Conservation (phyloP, 1,140 invertebrate genomes). For the Agraylea sexmaculata region DNA sequence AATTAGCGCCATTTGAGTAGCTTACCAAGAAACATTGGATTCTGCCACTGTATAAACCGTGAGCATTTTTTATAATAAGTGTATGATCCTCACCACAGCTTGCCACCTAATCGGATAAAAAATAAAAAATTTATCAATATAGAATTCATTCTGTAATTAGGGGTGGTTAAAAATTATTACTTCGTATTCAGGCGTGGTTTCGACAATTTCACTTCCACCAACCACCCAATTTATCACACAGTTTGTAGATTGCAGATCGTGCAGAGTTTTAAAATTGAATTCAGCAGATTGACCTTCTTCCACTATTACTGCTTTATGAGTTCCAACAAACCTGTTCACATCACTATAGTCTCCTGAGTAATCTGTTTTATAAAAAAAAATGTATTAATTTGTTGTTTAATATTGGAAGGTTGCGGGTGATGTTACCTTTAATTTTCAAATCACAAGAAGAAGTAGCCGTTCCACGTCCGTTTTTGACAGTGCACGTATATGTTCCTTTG, state of each 20-base stretch:
- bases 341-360: background rate
- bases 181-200: constrained; percentile 12
- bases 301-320: constrained; percentile 25
- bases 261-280: constrained; percentile 10
- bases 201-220: constrained; percentile 7
- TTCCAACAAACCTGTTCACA: constrained; percentile 19
- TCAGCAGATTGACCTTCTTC: constrained; percentile 24
- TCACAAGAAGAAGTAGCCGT: constrained; percentile 26
- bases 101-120: constrained; percentile 7
- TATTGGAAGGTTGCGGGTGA: constrained; percentile 24
- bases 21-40: constrained; percentile 27
- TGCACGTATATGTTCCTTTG: constrained; percentile 59
- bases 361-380: constrained; percentile 25
- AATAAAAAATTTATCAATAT: constrained; percentile 4
- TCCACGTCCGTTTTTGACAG: constrained; percentile 30
- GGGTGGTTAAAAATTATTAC: constrained; percentile 11
- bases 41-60: constrained; percentile 13
- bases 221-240: constrained; percentile 15
- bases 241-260: background rate
- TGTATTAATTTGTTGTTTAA: constrained; percentile 22
- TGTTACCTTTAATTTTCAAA: constrained; percentile 24
- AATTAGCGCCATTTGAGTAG: constrained; percentile 14
- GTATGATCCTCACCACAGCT: constrained; percentile 8
- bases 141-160: background rate
- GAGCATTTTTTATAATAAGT: constrained; percentile 9